Conservation (phyloP, 2,797 vertebrate genomes). For the Paratrypauchen microcephalus region DNA sequence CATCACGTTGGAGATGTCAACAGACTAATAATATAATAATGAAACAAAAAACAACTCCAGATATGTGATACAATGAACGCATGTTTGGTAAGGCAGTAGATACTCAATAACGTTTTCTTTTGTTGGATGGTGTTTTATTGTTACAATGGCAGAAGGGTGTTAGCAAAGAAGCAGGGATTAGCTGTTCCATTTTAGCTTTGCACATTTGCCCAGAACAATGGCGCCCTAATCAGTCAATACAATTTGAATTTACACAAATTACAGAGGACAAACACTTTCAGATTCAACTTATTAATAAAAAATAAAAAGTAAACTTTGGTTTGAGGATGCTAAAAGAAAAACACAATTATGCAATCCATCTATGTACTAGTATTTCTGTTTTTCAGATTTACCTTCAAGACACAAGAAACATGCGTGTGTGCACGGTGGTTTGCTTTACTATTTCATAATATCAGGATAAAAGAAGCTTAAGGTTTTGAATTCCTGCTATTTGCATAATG, state of each 20-base stretch:
- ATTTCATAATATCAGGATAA: no score
- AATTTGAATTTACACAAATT: neutral
- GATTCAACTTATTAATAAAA: neutral
- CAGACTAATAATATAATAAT: no score
- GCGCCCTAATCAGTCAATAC: neutral
- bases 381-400: neutral
- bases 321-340: neutral
- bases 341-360: no score
- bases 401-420: neutral
- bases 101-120: constrained; percentile 5
- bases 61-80: no score
- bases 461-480: no score
- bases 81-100: neutral
- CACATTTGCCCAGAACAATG: constrained; percentile 6
- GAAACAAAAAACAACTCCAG: no score
- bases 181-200: constrained; percentile 1
- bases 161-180: constrained; percentile 6
- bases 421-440: no score
- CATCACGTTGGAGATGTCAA: no score
- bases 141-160: constrained; percentile 8
- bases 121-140: neutral
- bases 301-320: neutral
- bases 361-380: neutral
- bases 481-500: neutral
- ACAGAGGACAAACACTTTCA: neutral